Evolutionary conservation across 2,888 invertebrate species (phyloP), one percentile per base, ranked within the genome.

Genomic region (Lepidonotus clava): DNA sequence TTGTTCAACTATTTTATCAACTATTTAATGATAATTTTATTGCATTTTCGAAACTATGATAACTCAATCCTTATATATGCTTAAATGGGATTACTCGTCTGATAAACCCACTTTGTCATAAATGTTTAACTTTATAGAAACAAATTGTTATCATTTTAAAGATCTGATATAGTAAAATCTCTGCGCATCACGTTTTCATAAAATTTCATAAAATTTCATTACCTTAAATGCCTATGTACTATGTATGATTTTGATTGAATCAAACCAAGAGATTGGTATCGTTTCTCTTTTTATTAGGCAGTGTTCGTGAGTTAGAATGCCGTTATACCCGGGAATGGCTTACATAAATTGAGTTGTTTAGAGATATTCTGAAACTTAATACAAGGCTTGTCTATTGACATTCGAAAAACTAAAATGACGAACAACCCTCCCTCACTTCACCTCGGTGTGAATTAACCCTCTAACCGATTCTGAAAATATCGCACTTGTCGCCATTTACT

Each of bases 201-300:
- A 61, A 61, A 28, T 61, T n/a, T n/a, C 24, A 14, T 28, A 61
- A 28, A 11, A 28, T 11, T 61, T 28, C 18, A 46, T 46, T 46
- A 46, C 18, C 18, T 46, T 18, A 46, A 46, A 46, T 46, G 46
- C 46, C 8, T 46, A 18, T 46, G 46, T 46, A 46, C 8, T 18
- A 14, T 71, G 14, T 71, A 34, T 56, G 56, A 14, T 4, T 38
- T 71, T 4, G 71, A 34, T 38, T 34, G 11, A 34, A 71, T 21
- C 71, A 14, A 71, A 36, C 11, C 36, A 71, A 71, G 71, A 14
- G 56, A 56, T 56, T 34, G 71, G 71, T 71, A 71, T 71, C 36
- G 38, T 38, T n/a, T 38, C 24, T 71, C 14, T n/a, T 38, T 4
- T 21, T 71, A 71, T 36, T 71, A 71, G 71, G 71, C 71, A 71